Evolutionary conservation across 2,888 invertebrate species (phyloP).

Genomic region (Metallyticus violacea): DNA sequence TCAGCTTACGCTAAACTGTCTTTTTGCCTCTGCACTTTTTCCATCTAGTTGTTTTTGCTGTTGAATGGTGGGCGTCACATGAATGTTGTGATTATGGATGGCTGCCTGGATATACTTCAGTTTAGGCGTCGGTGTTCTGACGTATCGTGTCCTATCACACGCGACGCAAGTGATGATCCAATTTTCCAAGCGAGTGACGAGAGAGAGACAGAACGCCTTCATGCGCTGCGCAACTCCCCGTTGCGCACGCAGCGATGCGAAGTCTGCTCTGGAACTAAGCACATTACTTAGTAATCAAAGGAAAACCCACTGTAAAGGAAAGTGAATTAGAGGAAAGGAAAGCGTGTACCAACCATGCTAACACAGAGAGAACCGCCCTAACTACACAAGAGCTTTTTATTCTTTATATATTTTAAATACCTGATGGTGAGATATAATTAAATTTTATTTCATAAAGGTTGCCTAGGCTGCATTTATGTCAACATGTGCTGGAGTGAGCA

Average conservation of each 20-base stretch:
- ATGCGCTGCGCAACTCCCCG: background rate
- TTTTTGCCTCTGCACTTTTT: background rate
- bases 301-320: background rate
- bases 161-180: background rate
- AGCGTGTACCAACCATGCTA: background rate
- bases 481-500: no score
- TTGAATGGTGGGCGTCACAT: background rate
- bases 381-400: background rate
- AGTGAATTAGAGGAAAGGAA: background rate
- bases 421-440: background rate
- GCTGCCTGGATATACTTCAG: no score
- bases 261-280: background rate
- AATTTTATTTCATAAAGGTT: background rate
- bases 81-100: background rate
- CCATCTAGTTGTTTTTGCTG: background rate
- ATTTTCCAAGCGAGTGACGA: background rate
- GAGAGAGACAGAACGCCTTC: background rate
- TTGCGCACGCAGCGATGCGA: background rate
- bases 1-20: background rate
- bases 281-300: background rate
- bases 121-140: background rate
- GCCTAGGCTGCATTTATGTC: background rate
- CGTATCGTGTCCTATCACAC: background rate
- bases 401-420: background rate
- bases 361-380: background rate